A percentile compares a stretch with the other conserved stretches of the same genome.
Evolutionary conservation across 2,888 invertebrate species (phyloP).

Genomic region (Lathronympha strigana): DNA sequence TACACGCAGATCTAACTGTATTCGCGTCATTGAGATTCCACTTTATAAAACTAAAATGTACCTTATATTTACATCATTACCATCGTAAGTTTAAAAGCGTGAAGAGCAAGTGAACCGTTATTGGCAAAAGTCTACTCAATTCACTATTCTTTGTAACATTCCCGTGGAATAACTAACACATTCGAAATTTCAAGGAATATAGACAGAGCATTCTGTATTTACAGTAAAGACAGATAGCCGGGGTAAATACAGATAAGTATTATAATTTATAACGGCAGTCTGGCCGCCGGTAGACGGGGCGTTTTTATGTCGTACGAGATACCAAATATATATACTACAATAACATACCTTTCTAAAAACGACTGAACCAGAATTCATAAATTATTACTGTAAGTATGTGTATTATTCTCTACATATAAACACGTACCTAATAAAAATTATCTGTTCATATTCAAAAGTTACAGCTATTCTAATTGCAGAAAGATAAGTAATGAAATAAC

Average conservation of each 20-base stretch:
- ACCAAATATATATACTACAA: conserved; percentile 14
- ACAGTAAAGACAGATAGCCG: conserved; percentile 64
- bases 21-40: too few species aligned
- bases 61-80: too few species aligned
- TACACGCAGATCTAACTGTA: too few species aligned
- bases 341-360: background rate
- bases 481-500: too few species aligned
- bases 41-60: too few species aligned
- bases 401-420: too few species aligned
- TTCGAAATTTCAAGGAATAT: conserved; percentile 15
- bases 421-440: too few species aligned
- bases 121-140: background rate
- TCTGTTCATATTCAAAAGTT: too few species aligned
- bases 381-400: too few species aligned
- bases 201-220: conserved; percentile 57
- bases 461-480: too few species aligned
- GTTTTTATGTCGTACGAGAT: conserved; percentile 49
- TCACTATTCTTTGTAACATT: conserved; percentile 1
- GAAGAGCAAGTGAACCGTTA: background rate
- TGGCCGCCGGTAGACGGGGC: conserved; percentile 28
- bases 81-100: too few species aligned
- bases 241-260: conserved; percentile 71
- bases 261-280: conserved; percentile 65
- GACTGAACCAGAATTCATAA: background rate
- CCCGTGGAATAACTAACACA: conserved; percentile 4